Conservation (phyloP, 2,797 vertebrate genomes). For the Leuciscus waleckii region DNA sequence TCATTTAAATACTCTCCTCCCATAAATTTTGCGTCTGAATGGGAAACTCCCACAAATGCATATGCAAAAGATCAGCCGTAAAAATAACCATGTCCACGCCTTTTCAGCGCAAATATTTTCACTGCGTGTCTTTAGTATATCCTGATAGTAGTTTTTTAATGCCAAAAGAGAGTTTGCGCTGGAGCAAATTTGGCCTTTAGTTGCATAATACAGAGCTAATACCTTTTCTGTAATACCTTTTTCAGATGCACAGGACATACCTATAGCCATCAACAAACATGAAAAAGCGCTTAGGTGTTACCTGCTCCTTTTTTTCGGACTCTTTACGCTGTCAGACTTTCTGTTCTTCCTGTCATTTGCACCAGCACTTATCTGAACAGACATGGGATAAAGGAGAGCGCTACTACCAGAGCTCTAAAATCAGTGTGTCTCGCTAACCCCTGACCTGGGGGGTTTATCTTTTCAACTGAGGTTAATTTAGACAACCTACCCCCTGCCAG, state of each 20-base stretch:
- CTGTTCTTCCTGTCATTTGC: slow-evolving; percentile 74
- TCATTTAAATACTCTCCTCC: too few relatives aligned
- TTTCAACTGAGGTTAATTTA: slow-evolving; percentile 78
- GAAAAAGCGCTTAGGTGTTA: slow-evolving; percentile 52
- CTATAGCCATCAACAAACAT: not conserved
- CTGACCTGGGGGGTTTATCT: slow-evolving; percentile 79
- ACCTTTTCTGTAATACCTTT: not conserved
- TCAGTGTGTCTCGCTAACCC: slow-evolving; percentile 77
- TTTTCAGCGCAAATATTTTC: too few relatives aligned
- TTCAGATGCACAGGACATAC: not conserved
- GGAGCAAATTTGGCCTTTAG: too few relatives aligned
- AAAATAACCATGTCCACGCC: too few relatives aligned
- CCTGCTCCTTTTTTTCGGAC: slow-evolving; percentile 57
- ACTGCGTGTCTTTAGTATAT: too few relatives aligned
- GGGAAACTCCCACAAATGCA: too few relatives aligned
- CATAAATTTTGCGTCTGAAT: too few relatives aligned
- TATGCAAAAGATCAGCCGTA: too few relatives aligned
- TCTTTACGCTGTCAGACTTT: slow-evolving; percentile 73
- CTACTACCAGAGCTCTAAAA: slow-evolving; percentile 78
- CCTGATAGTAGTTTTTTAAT: too few relatives aligned
- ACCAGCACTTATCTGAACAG: slow-evolving; percentile 81
- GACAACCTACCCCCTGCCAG: slow-evolving; percentile 75
- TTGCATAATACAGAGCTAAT: not conserved
- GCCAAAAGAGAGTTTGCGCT: too few relatives aligned
- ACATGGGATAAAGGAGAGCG: slow-evolving; percentile 78